Evolutionary conservation across 2,113 vertebrate genomes (phyloP).

Genomic region (Scolopax mira): DNA sequence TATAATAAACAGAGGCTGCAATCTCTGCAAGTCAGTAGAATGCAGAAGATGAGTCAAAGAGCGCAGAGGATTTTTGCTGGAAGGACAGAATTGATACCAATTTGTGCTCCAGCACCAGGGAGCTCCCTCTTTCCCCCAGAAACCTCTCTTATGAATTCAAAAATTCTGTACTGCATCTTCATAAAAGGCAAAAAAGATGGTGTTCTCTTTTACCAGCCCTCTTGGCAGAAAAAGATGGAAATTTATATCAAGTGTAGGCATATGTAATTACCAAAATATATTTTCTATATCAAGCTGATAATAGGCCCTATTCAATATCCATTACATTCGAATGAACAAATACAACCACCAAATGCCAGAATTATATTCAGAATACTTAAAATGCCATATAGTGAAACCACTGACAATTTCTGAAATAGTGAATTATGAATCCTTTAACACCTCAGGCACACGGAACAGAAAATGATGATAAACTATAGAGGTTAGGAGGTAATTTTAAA

Average conservation of each 20-base stretch:
- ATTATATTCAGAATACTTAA: slow-evolving; percentile 16
- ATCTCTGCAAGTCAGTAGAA: background rate
- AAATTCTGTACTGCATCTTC: background rate
- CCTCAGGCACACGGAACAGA: background rate
- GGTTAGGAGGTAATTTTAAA: slow-evolving; percentile 3
- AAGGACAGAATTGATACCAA: background rate
- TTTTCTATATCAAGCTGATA: slow-evolving; percentile 49
- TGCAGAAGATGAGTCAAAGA: background rate
- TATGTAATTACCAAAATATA: slow-evolving; percentile 29
- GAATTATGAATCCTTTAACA: slow-evolving; percentile 11
- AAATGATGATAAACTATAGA: background rate
- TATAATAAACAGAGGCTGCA: background rate
- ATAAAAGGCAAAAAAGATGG: background rate
- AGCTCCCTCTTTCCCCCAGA: background rate
- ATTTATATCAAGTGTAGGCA: background rate
- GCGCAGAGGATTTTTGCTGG: background rate
- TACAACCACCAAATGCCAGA: slow-evolving; percentile 15
- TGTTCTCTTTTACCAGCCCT: background rate
- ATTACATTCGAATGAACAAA: slow-evolving; percentile 44
- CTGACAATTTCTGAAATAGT: background rate
- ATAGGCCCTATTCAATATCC: slow-evolving; percentile 17
- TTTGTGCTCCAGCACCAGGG: background rate
- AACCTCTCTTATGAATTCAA: background rate
- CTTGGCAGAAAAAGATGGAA: background rate
- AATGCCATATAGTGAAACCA: background rate